Evolutionary conservation across 1,140 invertebrate species (phyloP).

Genomic region (Pentalonia nigronervosa): DNA sequence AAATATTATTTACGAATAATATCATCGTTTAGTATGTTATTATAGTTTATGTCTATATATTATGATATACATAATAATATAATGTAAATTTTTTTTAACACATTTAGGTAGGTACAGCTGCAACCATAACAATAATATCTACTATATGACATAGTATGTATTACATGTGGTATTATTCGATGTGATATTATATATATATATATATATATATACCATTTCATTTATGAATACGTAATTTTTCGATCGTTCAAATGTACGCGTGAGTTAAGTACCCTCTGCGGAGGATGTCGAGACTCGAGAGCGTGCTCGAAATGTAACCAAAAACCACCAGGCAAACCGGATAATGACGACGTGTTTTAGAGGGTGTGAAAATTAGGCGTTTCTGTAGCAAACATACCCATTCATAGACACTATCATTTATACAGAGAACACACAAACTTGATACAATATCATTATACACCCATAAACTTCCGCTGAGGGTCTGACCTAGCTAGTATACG

Average conservation of each 20-base stretch:
- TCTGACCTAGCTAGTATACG: not conserved
- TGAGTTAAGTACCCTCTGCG: not conserved
- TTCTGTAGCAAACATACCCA: conserved; percentile 3
- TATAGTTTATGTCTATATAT: not conserved
- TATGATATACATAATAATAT: not conserved
- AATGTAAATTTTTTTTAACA: not conserved
- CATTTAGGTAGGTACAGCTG: not conserved
- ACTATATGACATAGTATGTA: not conserved
- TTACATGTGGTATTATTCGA: not conserved
- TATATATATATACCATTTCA: no score
- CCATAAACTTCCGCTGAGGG: not conserved
- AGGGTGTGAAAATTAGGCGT: conserved; percentile 42
- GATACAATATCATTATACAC: conserved; percentile 37
- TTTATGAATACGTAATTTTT: conserved; percentile 14
- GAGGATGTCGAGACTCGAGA: conserved; percentile 24
- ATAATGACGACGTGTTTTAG: not conserved
- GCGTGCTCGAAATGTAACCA: conserved; percentile 23
- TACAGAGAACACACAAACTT: not conserved
- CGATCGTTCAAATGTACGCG: not conserved
- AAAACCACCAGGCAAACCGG: conserved; percentile 27
- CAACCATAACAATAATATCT: no score
- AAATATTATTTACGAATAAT: not conserved
- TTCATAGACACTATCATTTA: not conserved
- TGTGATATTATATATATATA: not conserved
- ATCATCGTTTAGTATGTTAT: not conserved